Evolutionary conservation across 2,797 vertebrate genomes (phyloP), one percentile per base, ranked within the genome.

Genomic region (Anableps anableps): DNA sequence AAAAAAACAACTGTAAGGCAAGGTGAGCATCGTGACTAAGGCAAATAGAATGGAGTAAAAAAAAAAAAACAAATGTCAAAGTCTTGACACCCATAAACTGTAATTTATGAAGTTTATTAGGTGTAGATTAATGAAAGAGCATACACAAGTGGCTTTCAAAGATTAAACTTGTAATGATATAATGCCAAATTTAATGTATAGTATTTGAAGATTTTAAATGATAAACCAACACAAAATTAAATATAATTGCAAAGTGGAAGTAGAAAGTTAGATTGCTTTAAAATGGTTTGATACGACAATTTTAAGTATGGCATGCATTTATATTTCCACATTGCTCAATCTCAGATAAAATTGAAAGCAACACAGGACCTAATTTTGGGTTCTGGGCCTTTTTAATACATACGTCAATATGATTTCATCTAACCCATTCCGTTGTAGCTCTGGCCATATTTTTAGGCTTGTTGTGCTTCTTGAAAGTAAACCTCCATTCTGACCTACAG

Each of bases 21-120:
- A 29, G 6, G 68, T 17, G 26, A 68, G 64, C 21, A 38, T 10
- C 8, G 62, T 2, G 36, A 43, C 3, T 5, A 66, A 23, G 31
- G 23, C 23, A 53, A 77, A 68, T 58, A 53, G 41, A 80, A 47
- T 14, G 19, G 45, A 85, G 66, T 38, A 36, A 31, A 23, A 86
- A 74, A 74, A 43, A n/a, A 13, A n/a, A n/a, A n/a, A n/a, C n/a
- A 50, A 36, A 68, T 4, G 31, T 2, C 9, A 41, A 14, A 1
- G 64, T 43, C 26, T 45, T 45, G 68, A 71, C 38, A 41, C n/a
- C 1, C 38, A 16, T 45, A 45, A 71, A 8, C 26, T 71, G 41
- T n/a, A n/a, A n/a, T 2, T 16, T 16, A 45, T 16, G 45, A 45
- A 45, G 68, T 45, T 68, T 41, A 13, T 26, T 26, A n/a, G 26